Evolutionary conservation across 1,140 invertebrate genomes (phyloP).

Genomic region (Nymphalis io): DNA sequence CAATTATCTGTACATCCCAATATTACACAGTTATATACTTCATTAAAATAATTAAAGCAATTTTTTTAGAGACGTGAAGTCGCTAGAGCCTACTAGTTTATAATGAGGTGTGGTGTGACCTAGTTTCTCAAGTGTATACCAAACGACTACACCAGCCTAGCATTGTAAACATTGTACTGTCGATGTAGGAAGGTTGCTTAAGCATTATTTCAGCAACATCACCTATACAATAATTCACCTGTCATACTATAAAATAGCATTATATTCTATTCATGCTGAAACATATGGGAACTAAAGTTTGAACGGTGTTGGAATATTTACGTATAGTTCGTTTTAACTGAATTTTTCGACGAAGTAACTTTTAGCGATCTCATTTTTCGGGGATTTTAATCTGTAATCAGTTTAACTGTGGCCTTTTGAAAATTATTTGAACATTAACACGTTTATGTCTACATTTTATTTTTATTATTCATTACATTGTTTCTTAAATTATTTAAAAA

Average conservation of each 20-base stretch:
- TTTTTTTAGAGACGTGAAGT: neutral
- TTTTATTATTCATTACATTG: no score
- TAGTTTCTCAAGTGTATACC: constrained; percentile 11
- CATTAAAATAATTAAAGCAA: no score
- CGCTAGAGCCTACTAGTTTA: neutral
- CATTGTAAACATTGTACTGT: constrained; percentile 11
- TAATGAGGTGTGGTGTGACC: neutral
- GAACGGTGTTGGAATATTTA: neutral
- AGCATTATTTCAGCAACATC: constrained; percentile 4
- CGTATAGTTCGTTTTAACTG: neutral
- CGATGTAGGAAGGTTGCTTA: constrained; percentile 2
- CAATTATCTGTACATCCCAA: no score
- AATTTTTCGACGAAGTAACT: no score
- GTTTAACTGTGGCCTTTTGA: no score
- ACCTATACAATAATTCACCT: constrained; percentile 1
- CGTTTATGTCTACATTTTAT: no score
- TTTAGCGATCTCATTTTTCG: no score
- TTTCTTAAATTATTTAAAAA: no score
- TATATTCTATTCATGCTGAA: neutral
- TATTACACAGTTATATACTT: no score
- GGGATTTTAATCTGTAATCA: no score
- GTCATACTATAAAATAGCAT: constrained; percentile 4
- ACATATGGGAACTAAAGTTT: neutral
- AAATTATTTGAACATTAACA: no score
- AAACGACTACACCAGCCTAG: constrained; percentile 2